phyloP scores from a whole-genome alignment of 2,797 vertebrate genomes.

The Enteromius fasciolatus region DNA sequence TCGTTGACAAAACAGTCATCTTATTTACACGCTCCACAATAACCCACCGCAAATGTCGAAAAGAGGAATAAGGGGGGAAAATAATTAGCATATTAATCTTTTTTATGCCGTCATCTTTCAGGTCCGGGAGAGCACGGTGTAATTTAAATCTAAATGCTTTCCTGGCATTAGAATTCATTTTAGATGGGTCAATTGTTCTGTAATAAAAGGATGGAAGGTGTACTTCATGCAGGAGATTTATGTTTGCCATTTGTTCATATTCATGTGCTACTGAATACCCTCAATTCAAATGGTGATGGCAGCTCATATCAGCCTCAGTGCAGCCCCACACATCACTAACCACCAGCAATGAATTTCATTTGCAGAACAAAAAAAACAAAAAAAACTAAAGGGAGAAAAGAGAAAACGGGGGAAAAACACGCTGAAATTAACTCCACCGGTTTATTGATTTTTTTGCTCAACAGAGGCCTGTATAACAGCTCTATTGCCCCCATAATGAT shows the following conservation, averaged over 20 bases:
- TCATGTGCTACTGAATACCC: constrained; percentile 99
- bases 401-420: constrained; percentile 72
- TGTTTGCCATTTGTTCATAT: constrained; percentile 99
- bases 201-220: constrained; percentile 99
- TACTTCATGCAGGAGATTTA: constrained; percentile 99
- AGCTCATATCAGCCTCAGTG: constrained; percentile 98
- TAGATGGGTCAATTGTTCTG: constrained; percentile 99
- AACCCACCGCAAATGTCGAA: constrained; percentile 95
- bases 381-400: constrained; percentile 52
- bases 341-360: constrained; percentile 99
- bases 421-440: constrained; percentile 98
- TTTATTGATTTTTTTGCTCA: constrained; percentile 99
- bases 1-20: constrained; percentile 99
- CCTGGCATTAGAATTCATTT: constrained; percentile 99
- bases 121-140: constrained; percentile 97
- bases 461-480: constrained; percentile 99
- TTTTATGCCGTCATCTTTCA: constrained; percentile 99
- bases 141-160: constrained; percentile 99
- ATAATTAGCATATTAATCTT: constrained; percentile 99
- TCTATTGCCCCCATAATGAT: constrained; percentile 99
- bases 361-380: constrained; percentile 80
- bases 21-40: constrained; percentile 99
- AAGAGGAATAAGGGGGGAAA: constrained; percentile 94
- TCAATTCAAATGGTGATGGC: constrained; percentile 99
- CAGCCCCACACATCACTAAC: constrained; percentile 99